Evolutionary conservation across 2,888 invertebrate species (phyloP).

Genomic region (Lasioglossum oenotherae): DNA sequence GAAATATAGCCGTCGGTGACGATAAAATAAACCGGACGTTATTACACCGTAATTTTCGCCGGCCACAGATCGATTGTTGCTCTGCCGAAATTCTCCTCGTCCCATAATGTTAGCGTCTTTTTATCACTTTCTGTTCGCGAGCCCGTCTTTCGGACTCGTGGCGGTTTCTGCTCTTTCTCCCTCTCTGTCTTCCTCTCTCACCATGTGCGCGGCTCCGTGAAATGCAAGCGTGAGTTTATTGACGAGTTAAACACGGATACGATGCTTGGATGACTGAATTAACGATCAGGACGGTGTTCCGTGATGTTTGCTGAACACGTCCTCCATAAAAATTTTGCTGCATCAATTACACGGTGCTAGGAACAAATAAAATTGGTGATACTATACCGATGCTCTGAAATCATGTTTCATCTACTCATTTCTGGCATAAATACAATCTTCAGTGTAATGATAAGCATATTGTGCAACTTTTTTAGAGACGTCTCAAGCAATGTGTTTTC

Average conservation of each 20-base stretch:
- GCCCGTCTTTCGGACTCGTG: neutral
- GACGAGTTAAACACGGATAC: neutral
- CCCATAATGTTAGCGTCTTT: neutral
- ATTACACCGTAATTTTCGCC: slow-evolving; percentile 60
- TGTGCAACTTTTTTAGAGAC: neutral
- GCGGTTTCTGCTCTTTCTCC: neutral
- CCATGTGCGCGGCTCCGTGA: neutral
- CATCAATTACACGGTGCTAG: neutral
- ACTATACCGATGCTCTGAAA: neutral
- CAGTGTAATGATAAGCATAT: neutral
- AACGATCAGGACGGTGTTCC: neutral
- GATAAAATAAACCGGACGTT: slow-evolving; percentile 64
- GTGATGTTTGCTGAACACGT: neutral
- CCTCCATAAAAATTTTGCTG: neutral
- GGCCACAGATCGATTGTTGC: slow-evolving; percentile 20
- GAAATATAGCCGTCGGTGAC: slow-evolving; percentile 69
- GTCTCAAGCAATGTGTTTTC: neutral
- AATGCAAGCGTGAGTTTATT: neutral
- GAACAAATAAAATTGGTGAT: neutral
- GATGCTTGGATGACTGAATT: neutral
- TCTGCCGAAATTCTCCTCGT: slow-evolving; percentile 11
- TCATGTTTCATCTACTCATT: neutral
- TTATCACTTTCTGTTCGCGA: neutral
- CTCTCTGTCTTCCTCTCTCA: neutral
- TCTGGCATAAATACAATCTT: neutral